These are phyloP conservation scores for Danio rerio DNA, from an alignment of 2,113 vertebrate species.

Conservation along the genomic window DNA sequence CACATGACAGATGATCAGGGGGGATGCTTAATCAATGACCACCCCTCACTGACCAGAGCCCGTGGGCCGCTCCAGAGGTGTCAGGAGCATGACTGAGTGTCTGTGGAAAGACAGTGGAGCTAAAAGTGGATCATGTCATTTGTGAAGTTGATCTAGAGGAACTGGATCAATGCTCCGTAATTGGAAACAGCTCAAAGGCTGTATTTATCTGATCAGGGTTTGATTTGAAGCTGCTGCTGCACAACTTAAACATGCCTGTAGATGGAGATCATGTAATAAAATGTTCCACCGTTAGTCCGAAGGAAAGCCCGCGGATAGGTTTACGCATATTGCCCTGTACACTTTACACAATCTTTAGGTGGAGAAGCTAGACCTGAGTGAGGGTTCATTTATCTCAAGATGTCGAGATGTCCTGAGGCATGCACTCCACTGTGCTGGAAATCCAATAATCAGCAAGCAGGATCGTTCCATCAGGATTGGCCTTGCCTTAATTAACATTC, in stretches of 20 bases:
- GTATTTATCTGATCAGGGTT: conserved; percentile 54
- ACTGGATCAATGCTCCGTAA: conserved; percentile 54
- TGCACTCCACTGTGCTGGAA: conserved; percentile 3
- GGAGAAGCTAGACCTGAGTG: not conserved
- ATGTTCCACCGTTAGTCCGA: not conserved
- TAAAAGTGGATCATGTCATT: conserved; percentile 50
- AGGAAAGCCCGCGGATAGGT: not conserved
- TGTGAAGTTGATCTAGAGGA: conserved; percentile 50
- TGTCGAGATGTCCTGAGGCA: conserved; percentile 9
- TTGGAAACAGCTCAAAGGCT: conserved; percentile 55
- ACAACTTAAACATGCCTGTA: conserved; percentile 18
- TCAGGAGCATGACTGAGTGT: conserved; percentile 2
- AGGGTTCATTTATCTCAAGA: conserved; percentile 34
- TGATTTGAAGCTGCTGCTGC: conserved; percentile 5
- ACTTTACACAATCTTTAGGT: not conserved
- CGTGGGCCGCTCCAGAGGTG: not conserved
- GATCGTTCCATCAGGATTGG: not conserved
- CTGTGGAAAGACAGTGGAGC: conserved; percentile 6
- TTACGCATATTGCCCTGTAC: not conserved
- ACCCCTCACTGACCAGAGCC: conserved; percentile 2
- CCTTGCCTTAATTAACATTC: not conserved
- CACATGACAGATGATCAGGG: conserved; percentile 2
- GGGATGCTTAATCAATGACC: conserved; percentile 22
- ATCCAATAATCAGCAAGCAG: conserved; percentile 7
- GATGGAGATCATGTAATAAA: conserved; percentile 31